Evolutionary conservation across 2,888 invertebrate species (phyloP).

Genomic region (Mythimna ferrago): DNA sequence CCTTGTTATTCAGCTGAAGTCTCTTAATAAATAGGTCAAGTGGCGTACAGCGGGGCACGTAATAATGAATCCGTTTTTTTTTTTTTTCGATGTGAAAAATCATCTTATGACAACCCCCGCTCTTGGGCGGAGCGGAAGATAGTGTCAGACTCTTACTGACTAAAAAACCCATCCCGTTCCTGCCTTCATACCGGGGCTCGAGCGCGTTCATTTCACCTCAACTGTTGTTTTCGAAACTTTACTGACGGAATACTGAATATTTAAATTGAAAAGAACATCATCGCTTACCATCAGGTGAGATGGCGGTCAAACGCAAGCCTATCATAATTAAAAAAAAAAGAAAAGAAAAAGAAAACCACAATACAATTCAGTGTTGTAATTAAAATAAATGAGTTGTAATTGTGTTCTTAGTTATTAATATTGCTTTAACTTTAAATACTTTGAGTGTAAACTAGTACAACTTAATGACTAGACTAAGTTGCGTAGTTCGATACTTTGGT

Average conservation of each 20-base stretch:
- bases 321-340: too few relatives aligned
- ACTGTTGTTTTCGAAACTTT: conserved; percentile 11
- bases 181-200: too few relatives aligned
- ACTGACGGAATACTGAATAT: conserved; percentile 21
- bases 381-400: conserved; percentile 1
- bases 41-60: not conserved
- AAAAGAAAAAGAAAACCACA: conserved; percentile 33
- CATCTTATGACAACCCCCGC: too few relatives aligned
- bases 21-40: conserved; percentile 22
- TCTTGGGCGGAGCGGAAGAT: too few relatives aligned
- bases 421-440: not conserved
- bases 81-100: too few relatives aligned
- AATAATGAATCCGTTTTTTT: conserved; percentile 16
- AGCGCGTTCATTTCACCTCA: conserved; percentile 4
- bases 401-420: not conserved
- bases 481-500: too few relatives aligned
- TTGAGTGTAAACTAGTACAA: too few relatives aligned
- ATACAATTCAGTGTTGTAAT: conserved; percentile 12
- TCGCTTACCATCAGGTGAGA: too few relatives aligned
- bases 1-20: conserved; percentile 6
- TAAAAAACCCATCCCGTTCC: too few relatives aligned
- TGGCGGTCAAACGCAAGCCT: too few relatives aligned
- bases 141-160: too few relatives aligned
- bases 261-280: conserved; percentile 21
- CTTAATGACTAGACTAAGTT: too few relatives aligned